Conservation (phyloP, 1,140 invertebrate genomes). For the Bradysia coprophila region DNA sequence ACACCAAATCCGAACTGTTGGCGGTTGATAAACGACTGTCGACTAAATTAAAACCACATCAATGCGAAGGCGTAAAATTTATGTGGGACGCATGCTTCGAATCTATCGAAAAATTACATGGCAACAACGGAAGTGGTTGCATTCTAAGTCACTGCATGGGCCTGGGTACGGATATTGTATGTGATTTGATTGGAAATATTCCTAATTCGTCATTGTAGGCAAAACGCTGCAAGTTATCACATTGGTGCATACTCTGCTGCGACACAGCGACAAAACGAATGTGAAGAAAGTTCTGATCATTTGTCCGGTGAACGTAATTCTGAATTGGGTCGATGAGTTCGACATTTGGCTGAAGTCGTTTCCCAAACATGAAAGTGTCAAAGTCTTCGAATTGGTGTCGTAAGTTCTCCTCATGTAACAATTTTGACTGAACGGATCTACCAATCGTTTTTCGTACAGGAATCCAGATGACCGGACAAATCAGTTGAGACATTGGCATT, state of each 20-base stretch:
- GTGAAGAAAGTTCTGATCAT: conserved; percentile 71
- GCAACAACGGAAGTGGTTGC: conserved; percentile 58
- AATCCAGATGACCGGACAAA: conserved; percentile 46
- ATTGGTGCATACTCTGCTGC: conserved; percentile 75
- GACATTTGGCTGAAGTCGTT: conserved; percentile 59
- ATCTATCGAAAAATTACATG: conserved; percentile 57
- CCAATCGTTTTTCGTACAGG: conserved; percentile 26
- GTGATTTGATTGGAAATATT: not conserved
- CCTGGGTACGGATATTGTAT: conserved; percentile 36
- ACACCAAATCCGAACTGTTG: conserved; percentile 63
- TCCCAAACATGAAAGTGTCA: conserved; percentile 38
- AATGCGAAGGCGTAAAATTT: conserved; percentile 82
- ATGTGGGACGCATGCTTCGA: conserved; percentile 95
- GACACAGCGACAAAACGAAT: conserved; percentile 35
- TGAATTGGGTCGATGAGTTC: conserved; percentile 94
- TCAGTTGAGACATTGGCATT: conserved; percentile 60
- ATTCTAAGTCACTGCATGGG: conserved; percentile 91
- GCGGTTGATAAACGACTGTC: conserved; percentile 65
- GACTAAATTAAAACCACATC: conserved; percentile 83
- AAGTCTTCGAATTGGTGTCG: conserved; percentile 60
- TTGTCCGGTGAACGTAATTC: conserved; percentile 83
- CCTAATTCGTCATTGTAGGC: not conserved
- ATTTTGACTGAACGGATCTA: conserved; percentile 7
- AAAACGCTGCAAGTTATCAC: conserved; percentile 54
- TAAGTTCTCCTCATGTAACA: conserved; percentile 16